A percentile compares a stretch with the other conserved stretches of the same genome.
These are phyloP conservation scores for Alectura lathami DNA, from an alignment of 2,113 vertebrate genomes.

Conservation along the genomic window DNA sequence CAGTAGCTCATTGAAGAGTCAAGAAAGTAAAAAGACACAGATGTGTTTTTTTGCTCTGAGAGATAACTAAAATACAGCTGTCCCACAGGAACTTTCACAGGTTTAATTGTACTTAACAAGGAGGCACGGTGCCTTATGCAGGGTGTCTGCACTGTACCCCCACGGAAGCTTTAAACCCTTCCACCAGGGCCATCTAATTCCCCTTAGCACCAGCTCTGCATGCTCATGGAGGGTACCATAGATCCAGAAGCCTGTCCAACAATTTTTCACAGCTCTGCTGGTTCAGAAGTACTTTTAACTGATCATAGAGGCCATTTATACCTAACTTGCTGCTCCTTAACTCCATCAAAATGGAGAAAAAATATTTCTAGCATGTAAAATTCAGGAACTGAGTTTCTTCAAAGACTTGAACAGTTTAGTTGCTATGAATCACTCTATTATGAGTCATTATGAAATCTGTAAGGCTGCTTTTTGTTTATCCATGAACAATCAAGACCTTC, in stretches of 20 bases:
- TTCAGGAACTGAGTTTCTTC: background rate
- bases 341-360: background rate
- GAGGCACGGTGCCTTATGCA: too few relatives aligned
- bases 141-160: rapidly evolving
- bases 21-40: background rate
- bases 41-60: background rate
- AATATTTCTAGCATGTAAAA: background rate
- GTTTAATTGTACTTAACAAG: background rate
- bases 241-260: background rate
- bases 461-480: background rate
- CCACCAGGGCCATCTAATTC: background rate
- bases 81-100: background rate
- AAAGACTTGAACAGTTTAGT: constrained; percentile 1
- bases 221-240: rapidly evolving
- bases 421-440: background rate
- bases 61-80: background rate
- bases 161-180: background rate
- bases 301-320: background rate
- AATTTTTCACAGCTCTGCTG: background rate
- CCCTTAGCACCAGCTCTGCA: background rate
- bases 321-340: background rate
- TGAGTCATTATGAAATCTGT: constrained; percentile 17
- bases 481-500: constrained; percentile 38
- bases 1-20: background rate
- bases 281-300: background rate